A percentile compares a stretch with the other conserved stretches of the same genome.
phyloP scores from a whole-genome alignment of 2,888 invertebrate genomes.

The Teleiodes luculella region DNA sequence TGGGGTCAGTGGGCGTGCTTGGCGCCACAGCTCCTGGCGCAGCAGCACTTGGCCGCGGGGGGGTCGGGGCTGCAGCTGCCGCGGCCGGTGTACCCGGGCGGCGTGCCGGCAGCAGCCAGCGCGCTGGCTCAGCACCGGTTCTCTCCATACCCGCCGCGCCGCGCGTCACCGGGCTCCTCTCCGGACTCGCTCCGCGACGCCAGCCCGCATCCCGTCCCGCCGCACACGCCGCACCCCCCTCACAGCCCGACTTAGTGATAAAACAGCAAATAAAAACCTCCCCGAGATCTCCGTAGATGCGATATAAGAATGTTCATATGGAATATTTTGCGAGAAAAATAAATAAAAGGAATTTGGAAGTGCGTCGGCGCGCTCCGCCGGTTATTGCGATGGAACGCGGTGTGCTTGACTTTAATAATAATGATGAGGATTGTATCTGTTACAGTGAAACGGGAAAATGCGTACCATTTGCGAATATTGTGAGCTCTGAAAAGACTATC shows the following conservation, averaged over 20 bases:
- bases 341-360: conserved; percentile 27
- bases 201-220: conserved; percentile 59
- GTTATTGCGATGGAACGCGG: conserved; percentile 29
- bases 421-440: conserved; percentile 30
- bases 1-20: conserved; percentile 87
- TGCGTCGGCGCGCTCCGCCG: conserved; percentile 26
- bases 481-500: conserved; percentile 12
- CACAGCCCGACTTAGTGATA: conserved; percentile 71
- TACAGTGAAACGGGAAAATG: conserved; percentile 32
- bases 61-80: conserved; percentile 70
- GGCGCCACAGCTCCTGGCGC: conserved; percentile 82
- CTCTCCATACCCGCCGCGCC: conserved; percentile 78
- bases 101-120: conserved; percentile 36
- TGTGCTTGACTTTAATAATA: conserved; percentile 33
- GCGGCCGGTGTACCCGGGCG: conserved; percentile 71
- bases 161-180: conserved; percentile 76
- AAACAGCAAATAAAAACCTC: conserved; percentile 33
- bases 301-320: conserved; percentile 41
- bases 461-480: no score
- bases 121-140: conserved; percentile 80
- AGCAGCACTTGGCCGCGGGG: conserved; percentile 80
- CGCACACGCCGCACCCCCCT: conserved; percentile 62
- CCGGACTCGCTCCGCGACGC: conserved; percentile 80
- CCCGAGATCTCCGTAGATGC: conserved; percentile 47
- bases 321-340: conserved; percentile 35